Conservation (phyloP, 2,797 vertebrate genomes). For the Sebastes kiyomatsui region DNA sequence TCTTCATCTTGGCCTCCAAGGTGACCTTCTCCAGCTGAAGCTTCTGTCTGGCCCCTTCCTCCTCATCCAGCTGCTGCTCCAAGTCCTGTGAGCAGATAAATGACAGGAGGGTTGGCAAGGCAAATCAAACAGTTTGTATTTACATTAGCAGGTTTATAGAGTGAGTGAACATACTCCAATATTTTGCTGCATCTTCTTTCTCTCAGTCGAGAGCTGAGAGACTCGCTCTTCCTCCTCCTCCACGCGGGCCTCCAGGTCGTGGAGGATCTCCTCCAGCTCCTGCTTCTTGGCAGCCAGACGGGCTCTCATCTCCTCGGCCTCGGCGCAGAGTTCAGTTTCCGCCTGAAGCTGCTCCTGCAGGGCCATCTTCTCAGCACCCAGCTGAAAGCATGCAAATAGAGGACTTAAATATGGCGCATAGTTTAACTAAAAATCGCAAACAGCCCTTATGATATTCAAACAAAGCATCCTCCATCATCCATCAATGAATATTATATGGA, state of each 20-base stretch:
- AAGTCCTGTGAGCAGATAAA: slow-evolving; percentile 84
- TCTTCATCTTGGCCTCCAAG: slow-evolving; percentile 94
- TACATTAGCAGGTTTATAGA: not conserved
- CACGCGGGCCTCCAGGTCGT: slow-evolving; percentile 95
- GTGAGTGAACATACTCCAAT: slow-evolving; percentile 82
- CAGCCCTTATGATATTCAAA: not conserved
- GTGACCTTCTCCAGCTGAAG: slow-evolving; percentile 97
- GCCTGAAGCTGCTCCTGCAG: slow-evolving; percentile 98
- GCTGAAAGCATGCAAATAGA: slow-evolving; percentile 68
- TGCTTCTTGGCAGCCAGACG: slow-evolving; percentile 95
- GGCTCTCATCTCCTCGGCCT: slow-evolving; percentile 96
- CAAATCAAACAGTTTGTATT: not conserved
- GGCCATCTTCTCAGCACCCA: slow-evolving; percentile 92
- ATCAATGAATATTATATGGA: not conserved
- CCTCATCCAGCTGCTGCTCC: slow-evolving; percentile 97
- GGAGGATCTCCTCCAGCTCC: slow-evolving; percentile 97
- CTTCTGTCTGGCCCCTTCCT: slow-evolving; percentile 95
- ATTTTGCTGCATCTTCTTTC: slow-evolving; percentile 99
- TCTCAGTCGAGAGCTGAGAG: slow-evolving; percentile 87
- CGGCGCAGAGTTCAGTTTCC: slow-evolving; percentile 95
- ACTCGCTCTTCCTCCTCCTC: slow-evolving; percentile 97
- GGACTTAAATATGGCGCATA: not conserved
- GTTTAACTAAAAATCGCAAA: not conserved
- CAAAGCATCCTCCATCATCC: not conserved
- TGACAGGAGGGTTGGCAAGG: not conserved